Evolutionary conservation across 1,140 invertebrate genomes (phyloP).

Genomic region (Magallana gigas): DNA sequence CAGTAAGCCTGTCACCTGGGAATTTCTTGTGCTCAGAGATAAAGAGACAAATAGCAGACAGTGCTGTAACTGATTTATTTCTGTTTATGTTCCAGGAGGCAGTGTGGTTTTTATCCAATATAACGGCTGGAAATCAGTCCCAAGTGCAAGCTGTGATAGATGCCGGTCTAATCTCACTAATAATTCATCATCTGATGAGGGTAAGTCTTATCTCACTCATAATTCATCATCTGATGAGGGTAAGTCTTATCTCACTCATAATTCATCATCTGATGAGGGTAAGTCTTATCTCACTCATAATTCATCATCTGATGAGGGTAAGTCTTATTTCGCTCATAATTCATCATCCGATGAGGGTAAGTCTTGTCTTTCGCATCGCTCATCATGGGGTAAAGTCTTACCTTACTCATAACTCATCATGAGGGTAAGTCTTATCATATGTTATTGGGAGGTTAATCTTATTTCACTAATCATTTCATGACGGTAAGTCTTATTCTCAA

Average conservation of each 20-base stretch:
- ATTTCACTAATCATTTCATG: constrained; percentile 78
- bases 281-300: constrained; percentile 84
- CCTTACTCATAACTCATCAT: no score
- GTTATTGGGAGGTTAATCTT: constrained; percentile 87
- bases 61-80: not conserved
- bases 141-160: constrained; percentile 99
- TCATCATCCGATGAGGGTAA: no score
- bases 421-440: constrained; percentile 80
- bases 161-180: constrained; percentile 94
- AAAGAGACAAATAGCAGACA: no score
- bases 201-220: constrained; percentile 76
- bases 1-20: no score
- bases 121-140: constrained; percentile 97
- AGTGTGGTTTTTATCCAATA: constrained; percentile 99
- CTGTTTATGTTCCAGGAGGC: constrained; percentile 86
- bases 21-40: no score
- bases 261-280: constrained; percentile 88
- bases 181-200: constrained; percentile 93
- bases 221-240: no score
- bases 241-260: no score
- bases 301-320: constrained; percentile 79
- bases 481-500: no score
- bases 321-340: no score
- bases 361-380: no score
- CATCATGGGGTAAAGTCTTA: no score